These are phyloP conservation scores for Agriotes lineatus DNA, from an alignment of 2,888 invertebrate species.

Conservation along the genomic window DNA sequence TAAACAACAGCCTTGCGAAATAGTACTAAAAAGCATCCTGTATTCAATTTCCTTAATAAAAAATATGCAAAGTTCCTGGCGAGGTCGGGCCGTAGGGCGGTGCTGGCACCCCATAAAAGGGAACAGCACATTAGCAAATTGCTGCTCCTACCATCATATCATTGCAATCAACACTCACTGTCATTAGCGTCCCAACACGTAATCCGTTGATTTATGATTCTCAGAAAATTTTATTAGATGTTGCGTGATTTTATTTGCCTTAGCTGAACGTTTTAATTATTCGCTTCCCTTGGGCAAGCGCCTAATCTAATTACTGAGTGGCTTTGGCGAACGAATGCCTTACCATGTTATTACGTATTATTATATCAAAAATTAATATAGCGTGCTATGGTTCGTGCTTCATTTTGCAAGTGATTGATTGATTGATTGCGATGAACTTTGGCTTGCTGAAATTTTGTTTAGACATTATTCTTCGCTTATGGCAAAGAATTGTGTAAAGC, in stretches of 20 bases:
- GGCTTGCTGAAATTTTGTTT: too few species aligned
- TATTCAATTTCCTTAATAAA: slow-evolving; percentile 22
- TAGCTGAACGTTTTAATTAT: not conserved
- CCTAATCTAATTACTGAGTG: not conserved
- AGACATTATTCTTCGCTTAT: too few species aligned
- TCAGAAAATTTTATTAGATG: slow-evolving; percentile 16
- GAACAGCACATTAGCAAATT: slow-evolving; percentile 38
- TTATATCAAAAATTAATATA: not conserved
- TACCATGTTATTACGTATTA: not conserved
- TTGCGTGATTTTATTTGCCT: slow-evolving; percentile 11
- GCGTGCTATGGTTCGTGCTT: not conserved
- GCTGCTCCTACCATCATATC: slow-evolving; percentile 37
- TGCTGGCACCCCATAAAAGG: slow-evolving; percentile 33
- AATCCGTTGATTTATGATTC: slow-evolving; percentile 22
- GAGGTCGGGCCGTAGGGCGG: slow-evolving; percentile 23
- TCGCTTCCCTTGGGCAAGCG: not conserved
- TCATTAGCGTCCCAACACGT: slow-evolving; percentile 30
- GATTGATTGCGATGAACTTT: too few species aligned
- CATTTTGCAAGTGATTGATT: not conserved
- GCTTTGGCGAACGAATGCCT: too few species aligned
- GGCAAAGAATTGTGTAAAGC: too few species aligned
- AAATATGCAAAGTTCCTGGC: slow-evolving; percentile 21
- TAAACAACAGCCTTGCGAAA: slow-evolving; percentile 1
- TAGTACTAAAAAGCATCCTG: not conserved
- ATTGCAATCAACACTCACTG: slow-evolving; percentile 32